A percentile compares a stretch with the other conserved stretches of the same genome.
phyloP scores from a whole-genome alignment of 1,140 invertebrate species.

The Subanguina moxae region DNA sequence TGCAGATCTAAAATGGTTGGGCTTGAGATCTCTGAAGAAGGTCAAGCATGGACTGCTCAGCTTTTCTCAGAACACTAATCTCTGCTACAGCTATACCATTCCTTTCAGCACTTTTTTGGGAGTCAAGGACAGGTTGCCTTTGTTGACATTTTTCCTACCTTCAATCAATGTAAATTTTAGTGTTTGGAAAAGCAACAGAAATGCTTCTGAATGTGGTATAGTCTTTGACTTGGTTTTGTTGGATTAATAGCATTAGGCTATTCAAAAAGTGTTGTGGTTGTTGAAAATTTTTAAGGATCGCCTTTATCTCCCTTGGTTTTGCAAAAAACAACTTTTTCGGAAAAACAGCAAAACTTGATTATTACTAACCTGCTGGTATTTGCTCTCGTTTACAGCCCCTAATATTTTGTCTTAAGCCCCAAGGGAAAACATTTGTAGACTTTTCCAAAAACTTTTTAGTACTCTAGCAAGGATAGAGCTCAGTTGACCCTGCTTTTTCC shows the following conservation, averaged over 20 bases:
- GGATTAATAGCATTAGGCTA: conserved; percentile 1
- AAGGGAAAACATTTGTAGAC: too few relatives aligned
- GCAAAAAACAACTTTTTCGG: too few relatives aligned
- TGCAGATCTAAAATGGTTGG: conserved; percentile 28
- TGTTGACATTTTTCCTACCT: not conserved
- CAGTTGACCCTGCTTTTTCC: too few relatives aligned
- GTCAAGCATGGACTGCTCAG: conserved; percentile 29
- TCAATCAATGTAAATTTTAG: conserved; percentile 7
- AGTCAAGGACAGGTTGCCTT: conserved; percentile 22
- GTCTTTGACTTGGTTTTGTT: not conserved
- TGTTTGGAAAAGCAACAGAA: conserved; percentile 15
- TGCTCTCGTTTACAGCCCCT: too few relatives aligned
- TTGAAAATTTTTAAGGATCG: too few relatives aligned
- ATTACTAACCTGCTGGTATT: too few relatives aligned
- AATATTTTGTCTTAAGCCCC: too few relatives aligned
- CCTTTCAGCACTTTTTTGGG: conserved; percentile 37
- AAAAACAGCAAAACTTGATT: conserved; percentile 11
- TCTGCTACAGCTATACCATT: conserved; percentile 36
- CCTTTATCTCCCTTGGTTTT: too few relatives aligned
- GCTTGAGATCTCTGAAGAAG: conserved; percentile 34
- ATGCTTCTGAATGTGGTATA: conserved; percentile 24
- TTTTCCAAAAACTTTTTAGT: too few relatives aligned
- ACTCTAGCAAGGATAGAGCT: too few relatives aligned
- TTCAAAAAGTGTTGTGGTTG: too few relatives aligned
- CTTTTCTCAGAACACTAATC: conserved; percentile 29